Evolutionary conservation across 1,140 invertebrate species (phyloP), one percentile per base, ranked within the genome.

Genomic region (Drosophila tani): DNA sequence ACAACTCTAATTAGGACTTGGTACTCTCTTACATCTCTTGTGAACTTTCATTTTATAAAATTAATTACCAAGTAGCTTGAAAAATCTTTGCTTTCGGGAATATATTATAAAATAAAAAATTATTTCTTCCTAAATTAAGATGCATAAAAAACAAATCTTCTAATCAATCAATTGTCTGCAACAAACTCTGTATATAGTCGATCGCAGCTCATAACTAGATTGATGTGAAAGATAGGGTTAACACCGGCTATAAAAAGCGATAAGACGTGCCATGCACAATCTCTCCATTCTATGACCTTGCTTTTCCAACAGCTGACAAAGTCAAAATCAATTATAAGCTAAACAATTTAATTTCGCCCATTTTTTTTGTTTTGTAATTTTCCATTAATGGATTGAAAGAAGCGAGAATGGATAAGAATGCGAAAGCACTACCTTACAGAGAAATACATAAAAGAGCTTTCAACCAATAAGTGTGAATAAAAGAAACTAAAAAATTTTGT

Each of bases 311-410:
- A 75, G 53, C 63, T 82, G 75, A n/a, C 58, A 50, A 60, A 50
- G 53, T 47, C 49, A 67, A 82, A 85, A 68, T 67, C 80, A 69
- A 77, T 77, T 80, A 74, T 55, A 66, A 73, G 40, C 65, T 49
- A 9, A 58, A 45, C 45, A 69, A 60, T 63, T 79, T 51, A 49
- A 56, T 68, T 49, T 71, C 38, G 35, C 29, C 27, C 29, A n/a
- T 5, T 32, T 32, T 17, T 29, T 19, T 5, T 45, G 8, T 15
- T 82, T 82, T 59, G 65, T 57, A 62, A 68, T 74, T 75, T 77
- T 83, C 82, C 68, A 57, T 70, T 70, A 49, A 63, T 67, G 49
- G 80, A 87, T 8, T 50, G 24, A 35, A 41, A 46, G 19, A 58
- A 12, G 45, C n/a, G 49, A 53, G 51, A 27, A 29, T 32, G 43